Evolutionary conservation across 2,797 vertebrate genomes (phyloP), one percentile per base, ranked within the genome.

Genomic region (Antennarius maculatus): DNA sequence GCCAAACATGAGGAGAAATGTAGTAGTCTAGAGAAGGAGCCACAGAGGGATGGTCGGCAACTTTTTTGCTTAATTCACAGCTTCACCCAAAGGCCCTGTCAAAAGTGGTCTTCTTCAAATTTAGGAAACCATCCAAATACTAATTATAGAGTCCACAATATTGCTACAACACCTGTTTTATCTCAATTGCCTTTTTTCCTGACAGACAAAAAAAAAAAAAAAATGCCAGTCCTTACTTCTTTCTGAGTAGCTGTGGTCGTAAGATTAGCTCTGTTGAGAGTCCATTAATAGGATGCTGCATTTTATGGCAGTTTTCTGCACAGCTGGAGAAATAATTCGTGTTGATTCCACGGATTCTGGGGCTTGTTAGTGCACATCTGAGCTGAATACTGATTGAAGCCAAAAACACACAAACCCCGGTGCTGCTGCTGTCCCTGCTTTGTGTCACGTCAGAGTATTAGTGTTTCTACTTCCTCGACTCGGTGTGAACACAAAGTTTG

Each of bases 1-100:
- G 79, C 75, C 80, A 93, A 93, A 93, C 90, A 92, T 31, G 58
- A 64, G 64, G 66, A 87, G 88, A 92, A 91, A 91, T 85, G 86
- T 72, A 89, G 89, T 88, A 86, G 91, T 91, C 88, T 89, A 79
- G 85, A 89, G 71, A 82, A 84, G 64, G 84, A 88, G 82, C 79
- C 79, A 12, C 68, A 64, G 76, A 85, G 84, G 74, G 82, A 89
- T 80, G 42, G 81, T 66, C 66, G 60, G 70, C 68, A 84, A 86
- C 74, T 88, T 88, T 89, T 90, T 89, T 90, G 89, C 91, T 92
- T 82, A 87, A 74, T 84, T 89, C 78, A 63, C 43, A 27, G 80
- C 83, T 86, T 84, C 66, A 83, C 60, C 84, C 75, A 74, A 84
- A 81, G 66, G 80, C 75, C 80, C 81, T 82, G 89, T 92, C 89